Conservation (phyloP, 2,888 invertebrate species). For the Oasisia sp. region DNA sequence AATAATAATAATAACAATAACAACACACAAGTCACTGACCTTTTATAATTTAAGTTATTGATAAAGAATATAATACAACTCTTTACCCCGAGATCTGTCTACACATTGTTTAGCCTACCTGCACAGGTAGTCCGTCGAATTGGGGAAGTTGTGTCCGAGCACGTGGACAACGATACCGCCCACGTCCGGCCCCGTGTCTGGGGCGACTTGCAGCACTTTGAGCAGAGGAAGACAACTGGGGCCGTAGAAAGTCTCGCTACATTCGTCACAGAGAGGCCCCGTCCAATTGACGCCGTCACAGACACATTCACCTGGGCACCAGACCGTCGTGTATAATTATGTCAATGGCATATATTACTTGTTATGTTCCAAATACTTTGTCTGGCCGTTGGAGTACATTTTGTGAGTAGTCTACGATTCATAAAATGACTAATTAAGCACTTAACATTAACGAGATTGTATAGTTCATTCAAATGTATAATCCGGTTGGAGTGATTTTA, state of each 20-base stretch:
- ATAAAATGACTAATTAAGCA: no score
- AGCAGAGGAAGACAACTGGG: conserved; percentile 42
- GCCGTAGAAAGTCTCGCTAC: conserved; percentile 44
- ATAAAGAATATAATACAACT: no score
- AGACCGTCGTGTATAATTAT: no score
- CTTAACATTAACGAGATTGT: no score
- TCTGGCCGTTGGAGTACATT: not conserved
- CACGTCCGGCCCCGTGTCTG: conserved; percentile 39
- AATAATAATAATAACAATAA: no score
- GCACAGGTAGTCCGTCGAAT: conserved; percentile 39
- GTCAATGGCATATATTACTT: not conserved
- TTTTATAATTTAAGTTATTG: no score
- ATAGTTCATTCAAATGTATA: no score
- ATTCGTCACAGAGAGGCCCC: conserved; percentile 43
- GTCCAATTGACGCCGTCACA: conserved; percentile 42
- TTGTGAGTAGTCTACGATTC: no score
- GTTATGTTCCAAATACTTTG: not conserved
- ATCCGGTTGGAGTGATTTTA: no score
- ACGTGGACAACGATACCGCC: conserved; percentile 40
- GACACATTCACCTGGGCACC: conserved; percentile 38
- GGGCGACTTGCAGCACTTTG: conserved; percentile 36
- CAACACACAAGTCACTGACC: no score
- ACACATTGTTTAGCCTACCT: conserved; percentile 21
- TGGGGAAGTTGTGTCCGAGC: conserved; percentile 44
- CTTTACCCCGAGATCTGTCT: no score